Evolutionary conservation across 2,888 invertebrate species (phyloP).

Genomic region (Microctonus brassicae): DNA sequence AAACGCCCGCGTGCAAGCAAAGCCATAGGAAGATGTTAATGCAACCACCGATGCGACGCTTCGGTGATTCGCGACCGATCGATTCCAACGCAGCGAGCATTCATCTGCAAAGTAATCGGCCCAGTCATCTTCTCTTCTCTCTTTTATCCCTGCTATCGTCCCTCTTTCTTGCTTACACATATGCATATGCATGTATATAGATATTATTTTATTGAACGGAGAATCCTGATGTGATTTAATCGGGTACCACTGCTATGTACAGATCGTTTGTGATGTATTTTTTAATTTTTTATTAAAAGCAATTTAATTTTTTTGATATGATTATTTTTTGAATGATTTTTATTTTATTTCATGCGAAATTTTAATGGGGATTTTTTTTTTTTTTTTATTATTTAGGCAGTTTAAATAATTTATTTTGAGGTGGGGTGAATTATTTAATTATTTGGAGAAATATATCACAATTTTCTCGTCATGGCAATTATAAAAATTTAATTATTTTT

Average conservation of each 20-base stretch:
- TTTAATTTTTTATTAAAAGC: neutral
- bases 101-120: slow-evolving; percentile 33
- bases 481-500: too few relatives aligned
- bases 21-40: slow-evolving; percentile 16
- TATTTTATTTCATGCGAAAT: too few relatives aligned
- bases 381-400: too few relatives aligned
- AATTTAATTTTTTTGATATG: neutral
- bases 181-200: neutral
- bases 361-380: too few relatives aligned
- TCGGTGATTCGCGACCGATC: slow-evolving; percentile 27
- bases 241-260: neutral
- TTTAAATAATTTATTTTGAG: too few relatives aligned
- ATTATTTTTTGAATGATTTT: too few relatives aligned
- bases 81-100: slow-evolving; percentile 28
- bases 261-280: neutral
- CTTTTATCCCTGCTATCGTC: neutral
- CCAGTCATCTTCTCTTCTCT: neutral
- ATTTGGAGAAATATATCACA: too few relatives aligned
- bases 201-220: neutral
- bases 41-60: slow-evolving; percentile 21
- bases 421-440: too few relatives aligned
- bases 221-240: neutral
- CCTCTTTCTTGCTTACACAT: neutral
- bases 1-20: neutral
- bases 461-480: too few relatives aligned